Evolutionary conservation across 1,140 invertebrate genomes (phyloP).

Genomic region (Hycleus cichorii): DNA sequence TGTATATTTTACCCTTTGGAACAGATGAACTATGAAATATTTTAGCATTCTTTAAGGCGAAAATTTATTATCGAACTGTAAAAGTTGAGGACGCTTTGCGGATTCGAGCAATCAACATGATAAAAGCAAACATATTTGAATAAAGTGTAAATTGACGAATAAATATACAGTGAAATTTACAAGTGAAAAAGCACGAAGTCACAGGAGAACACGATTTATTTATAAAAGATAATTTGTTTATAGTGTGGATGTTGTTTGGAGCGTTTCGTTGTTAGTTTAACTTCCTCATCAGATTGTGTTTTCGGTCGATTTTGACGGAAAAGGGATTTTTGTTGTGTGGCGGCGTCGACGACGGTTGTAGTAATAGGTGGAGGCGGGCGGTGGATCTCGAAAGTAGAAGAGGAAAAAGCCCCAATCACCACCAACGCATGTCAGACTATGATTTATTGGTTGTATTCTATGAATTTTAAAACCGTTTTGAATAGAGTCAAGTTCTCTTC

Average conservation of each 20-base stretch:
- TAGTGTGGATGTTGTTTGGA: not conserved
- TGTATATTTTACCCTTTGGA: too few relatives aligned
- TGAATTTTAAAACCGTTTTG: too few relatives aligned
- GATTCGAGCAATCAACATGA: slow-evolving; percentile 7
- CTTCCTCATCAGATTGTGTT: slow-evolving; percentile 7
- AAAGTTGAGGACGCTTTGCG: slow-evolving; percentile 9
- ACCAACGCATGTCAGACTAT: slow-evolving; percentile 8
- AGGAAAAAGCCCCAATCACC: slow-evolving; percentile 7
- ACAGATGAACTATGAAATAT: too few relatives aligned
- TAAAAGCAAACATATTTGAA: slow-evolving; percentile 11
- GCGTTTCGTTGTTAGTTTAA: not conserved
- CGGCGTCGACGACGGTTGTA: too few relatives aligned
- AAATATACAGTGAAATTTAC: not conserved
- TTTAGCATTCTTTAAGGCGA: too few relatives aligned
- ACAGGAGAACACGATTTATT: too few relatives aligned
- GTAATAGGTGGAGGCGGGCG: slow-evolving; percentile 3
- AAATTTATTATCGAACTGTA: not conserved
- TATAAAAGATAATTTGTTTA: too few relatives aligned
- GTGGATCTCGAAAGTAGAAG: not conserved
- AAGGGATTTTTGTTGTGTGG: slow-evolving; percentile 5
- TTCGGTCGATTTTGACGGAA: slow-evolving; percentile 2
- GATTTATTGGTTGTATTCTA: slow-evolving; percentile 3
- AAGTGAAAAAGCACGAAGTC: too few relatives aligned
- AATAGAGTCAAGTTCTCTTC: too few relatives aligned
- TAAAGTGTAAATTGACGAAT: slow-evolving; percentile 7